Base-by-base conservation (phyloP, 2,113 vertebrate species). In the Hemibates koningsi region DNA sequence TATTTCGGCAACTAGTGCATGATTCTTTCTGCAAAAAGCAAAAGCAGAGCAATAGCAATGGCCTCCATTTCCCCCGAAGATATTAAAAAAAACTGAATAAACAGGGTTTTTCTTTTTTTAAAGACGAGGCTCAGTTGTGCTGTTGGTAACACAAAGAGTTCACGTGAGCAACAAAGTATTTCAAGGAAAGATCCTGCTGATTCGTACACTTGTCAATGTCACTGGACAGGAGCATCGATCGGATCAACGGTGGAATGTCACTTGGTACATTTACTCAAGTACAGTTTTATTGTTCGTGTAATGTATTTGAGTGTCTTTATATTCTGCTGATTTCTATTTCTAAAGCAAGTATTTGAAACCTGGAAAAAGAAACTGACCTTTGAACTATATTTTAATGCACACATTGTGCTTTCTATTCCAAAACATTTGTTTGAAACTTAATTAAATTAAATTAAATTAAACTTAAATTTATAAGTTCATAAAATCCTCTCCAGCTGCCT, bases 211-310 rank as follows among this genome's bases (percentile, higher is more conserved):
- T 38, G 34, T 68, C 63, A 38, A 2, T n/a, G 61, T n/a, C 32
- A 19, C 14, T 0, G 24, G 2, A 17, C 13, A 29, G 27, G 8
- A 32, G 57, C 27, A 17, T 32, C 3, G 3, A 34, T 61, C 3
- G 5, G 27, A 61, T 9, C 29, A n/a, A n/a, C 6, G 2, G 10
- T 1, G 6, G 61, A 36, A n/a, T 0, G 17, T 36, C 9, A 36
- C 32, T 3, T 63, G 29, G 17, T 32, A 27, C 14, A 61, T 19
- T 63, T 63, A 63, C 59, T 63, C 5, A 6, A 36, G 29, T 63
- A 63, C 9, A 36, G 2, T 36, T 36, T 63, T 63, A 63, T 36
- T 63, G 1, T n/a, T n/a, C 0, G 2, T 63, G 12, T 0, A 27
- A 57, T 57, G 4, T 57, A 57, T 57, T 57, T 14, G 54, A 57